These are phyloP conservation scores for Mionectes olivaceus DNA, from an alignment of 2,797 vertebrate genomes.

Conservation along the genomic window DNA sequence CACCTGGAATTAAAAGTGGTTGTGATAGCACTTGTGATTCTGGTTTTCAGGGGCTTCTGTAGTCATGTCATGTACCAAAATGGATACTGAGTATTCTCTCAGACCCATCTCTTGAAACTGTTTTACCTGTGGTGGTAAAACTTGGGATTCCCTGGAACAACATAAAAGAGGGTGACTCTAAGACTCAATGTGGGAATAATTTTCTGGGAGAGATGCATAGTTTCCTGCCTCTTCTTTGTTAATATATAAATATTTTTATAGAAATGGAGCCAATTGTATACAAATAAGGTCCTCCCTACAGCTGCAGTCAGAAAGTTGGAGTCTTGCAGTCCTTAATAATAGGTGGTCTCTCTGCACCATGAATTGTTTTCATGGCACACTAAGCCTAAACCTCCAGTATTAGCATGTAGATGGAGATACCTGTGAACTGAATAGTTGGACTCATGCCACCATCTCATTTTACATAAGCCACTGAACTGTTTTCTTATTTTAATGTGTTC, in stretches of 20 bases:
- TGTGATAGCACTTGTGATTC: neutral
- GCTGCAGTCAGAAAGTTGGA: neutral
- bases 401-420: neutral
- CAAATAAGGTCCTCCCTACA: neutral
- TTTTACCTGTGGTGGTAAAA: neutral
- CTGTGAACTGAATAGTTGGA: constrained; percentile 1
- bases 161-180: neutral
- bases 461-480: constrained; percentile 28
- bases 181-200: accelerated
- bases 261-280: neutral
- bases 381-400: neutral
- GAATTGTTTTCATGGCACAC: neutral
- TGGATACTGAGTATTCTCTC: neutral
- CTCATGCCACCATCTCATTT: constrained; percentile 25
- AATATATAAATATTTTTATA: neutral
- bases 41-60: neutral
- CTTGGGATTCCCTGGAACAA: neutral
- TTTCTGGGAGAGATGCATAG: neutral
- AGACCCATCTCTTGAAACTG: neutral
- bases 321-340: neutral
- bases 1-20: neutral
- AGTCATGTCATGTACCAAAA: neutral
- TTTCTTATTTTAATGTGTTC: constrained; percentile 43
- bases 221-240: neutral
- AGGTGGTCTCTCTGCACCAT: neutral